Conservation (phyloP, 2,888 invertebrate species). For the Xestia sexstrigata region DNA sequence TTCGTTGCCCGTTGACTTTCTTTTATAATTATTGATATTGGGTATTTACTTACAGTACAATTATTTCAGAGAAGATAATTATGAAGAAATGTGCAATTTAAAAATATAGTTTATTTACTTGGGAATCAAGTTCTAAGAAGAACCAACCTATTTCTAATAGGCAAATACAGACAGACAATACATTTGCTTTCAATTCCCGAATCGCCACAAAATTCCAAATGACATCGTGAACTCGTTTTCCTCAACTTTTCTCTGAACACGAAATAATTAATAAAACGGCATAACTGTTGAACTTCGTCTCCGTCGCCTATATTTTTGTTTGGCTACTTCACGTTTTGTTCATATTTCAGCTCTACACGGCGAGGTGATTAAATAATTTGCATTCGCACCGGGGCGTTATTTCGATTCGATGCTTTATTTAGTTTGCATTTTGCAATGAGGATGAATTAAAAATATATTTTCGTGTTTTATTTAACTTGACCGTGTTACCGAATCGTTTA, state of each 20-base stretch:
- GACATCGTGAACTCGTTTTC: constrained; percentile 3
- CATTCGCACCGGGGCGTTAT: constrained; percentile 68
- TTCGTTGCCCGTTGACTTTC: neutral
- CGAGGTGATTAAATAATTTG: constrained; percentile 78
- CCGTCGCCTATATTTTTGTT: constrained; percentile 66
- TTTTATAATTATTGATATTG: neutral
- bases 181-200: neutral
- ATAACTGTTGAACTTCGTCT: constrained; percentile 66
- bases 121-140: neutral
- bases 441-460: constrained; percentile 57
- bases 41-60: neutral
- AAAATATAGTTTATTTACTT: neutral
- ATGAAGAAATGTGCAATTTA: neutral
- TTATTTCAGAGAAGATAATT: neutral
- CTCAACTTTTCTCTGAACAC: constrained; percentile 31
- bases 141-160: neutral
- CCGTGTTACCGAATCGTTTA: constrained; percentile 35
- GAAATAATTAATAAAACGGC: constrained; percentile 70
- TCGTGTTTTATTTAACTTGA: constrained; percentile 50
- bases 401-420: constrained; percentile 65
- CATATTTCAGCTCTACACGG: constrained; percentile 65
- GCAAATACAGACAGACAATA: neutral
- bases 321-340: constrained; percentile 69
- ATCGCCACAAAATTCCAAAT: constrained; percentile 3
- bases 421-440: constrained; percentile 59